Evolutionary conservation across 1,140 invertebrate species (phyloP), one percentile per base, ranked within the genome.

Genomic region (Galendromus occidentalis): DNA sequence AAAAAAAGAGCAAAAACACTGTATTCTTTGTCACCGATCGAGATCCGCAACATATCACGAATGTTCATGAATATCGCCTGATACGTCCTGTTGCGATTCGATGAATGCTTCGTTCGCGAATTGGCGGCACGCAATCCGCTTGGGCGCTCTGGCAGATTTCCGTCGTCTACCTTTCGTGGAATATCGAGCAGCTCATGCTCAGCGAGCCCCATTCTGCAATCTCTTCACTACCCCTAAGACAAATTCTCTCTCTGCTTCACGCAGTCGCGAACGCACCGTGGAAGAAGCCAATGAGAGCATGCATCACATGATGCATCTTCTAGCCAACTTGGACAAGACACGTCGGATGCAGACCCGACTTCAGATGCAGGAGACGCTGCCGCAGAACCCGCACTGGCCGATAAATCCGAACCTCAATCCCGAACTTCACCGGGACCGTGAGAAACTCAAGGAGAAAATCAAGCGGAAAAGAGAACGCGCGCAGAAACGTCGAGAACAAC

Each of bases 401-500:
- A 59, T 59, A 14, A 59, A 59, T 59, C 51, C 51, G 9, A 59
- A 59, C 22, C 51, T 59, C 14, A 59, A 59, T 22, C 51, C 51
- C 1, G 51, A 59, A 22, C 51, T 59, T 4, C 25, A 25, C 5
- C 51, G 51, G n/a, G 51, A 59, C 51, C 51, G 51, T 14, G 51
- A 59, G 6, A 59, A 59, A 59, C 51, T 59, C 51, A 59, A 59
- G 51, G 51, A 59, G 20, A 59, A 59, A 59, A 59, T 59, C 33
- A 59, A 59, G 33, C 51, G 51, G 12, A 59, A 59, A 59, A 25
- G 51, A 9, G 51, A 59, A 9, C 51, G 51, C 12, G 51, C 51
- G 2, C 51, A 59, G 20, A 59, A 59, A 33, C 14, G 51, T 6
- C 51, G 51, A 1, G 51, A 59, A 9, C 51, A 59, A 25, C 51